phyloP scores from a whole-genome alignment of 1,140 invertebrate genomes.

The Nebria ingens region DNA sequence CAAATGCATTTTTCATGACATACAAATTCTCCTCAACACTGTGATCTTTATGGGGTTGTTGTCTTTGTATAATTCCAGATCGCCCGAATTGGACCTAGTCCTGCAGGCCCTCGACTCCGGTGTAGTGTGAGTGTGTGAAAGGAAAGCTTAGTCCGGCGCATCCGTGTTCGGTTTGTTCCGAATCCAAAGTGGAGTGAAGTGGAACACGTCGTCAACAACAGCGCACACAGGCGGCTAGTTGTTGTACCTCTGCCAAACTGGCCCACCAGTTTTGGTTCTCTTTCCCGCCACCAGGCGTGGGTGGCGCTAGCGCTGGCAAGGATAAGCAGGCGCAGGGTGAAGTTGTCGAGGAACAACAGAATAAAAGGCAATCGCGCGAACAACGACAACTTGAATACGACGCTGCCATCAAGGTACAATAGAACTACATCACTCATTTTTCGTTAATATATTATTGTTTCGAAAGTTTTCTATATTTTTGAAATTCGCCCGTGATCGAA shows the following conservation, averaged over 20 bases:
- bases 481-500: no score
- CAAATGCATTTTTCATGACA: neutral
- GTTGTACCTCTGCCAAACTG: conserved; percentile 29
- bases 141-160: no score
- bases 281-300: conserved; percentile 52
- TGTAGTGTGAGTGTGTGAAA: neutral
- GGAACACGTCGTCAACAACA: no score
- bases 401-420: conserved; percentile 29
- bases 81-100: no score
- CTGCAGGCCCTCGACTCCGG: neutral
- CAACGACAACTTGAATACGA: conserved; percentile 32
- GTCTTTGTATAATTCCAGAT: no score
- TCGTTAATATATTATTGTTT: neutral
- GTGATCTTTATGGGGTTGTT: neutral
- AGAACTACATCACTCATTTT: neutral
- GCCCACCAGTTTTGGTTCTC: conserved; percentile 62
- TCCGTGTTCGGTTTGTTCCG: no score
- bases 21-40: neutral
- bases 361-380: conserved; percentile 23
- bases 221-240: no score
- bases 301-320: conserved; percentile 34
- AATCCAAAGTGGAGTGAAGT: no score
- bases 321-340: conserved; percentile 23
- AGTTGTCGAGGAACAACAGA: conserved; percentile 25
- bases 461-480: neutral